phyloP scores from a whole-genome alignment of 1,140 invertebrate species.

The Scylla paramamosain region DNA sequence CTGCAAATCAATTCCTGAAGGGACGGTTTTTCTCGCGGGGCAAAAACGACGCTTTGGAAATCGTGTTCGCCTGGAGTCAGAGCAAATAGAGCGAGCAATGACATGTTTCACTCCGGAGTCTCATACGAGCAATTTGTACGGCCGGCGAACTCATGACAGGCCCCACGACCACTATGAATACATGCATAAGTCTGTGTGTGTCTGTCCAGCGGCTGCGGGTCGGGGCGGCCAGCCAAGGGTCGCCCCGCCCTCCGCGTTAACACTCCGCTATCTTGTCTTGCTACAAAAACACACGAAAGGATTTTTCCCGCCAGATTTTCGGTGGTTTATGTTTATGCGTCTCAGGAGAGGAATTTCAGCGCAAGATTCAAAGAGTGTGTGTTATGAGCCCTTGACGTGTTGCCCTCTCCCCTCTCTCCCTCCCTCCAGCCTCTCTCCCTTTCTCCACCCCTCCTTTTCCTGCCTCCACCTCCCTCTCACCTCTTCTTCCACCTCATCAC shows the following conservation, averaged over 20 bases:
- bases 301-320: not conserved
- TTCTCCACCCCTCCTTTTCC: not conserved
- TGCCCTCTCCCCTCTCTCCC: not conserved
- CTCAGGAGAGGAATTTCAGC: not conserved
- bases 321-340: not conserved
- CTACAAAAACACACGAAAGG: slow-evolving; percentile 2
- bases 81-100: not conserved
- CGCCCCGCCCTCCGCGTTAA: not conserved
- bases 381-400: not conserved
- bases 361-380: not conserved
- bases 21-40: not conserved
- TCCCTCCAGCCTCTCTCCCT: no score
- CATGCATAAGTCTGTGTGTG: not conserved
- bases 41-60: not conserved
- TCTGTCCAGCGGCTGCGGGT: not conserved
- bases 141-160: not conserved
- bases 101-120: not conserved
- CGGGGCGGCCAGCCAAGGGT: not conserved
- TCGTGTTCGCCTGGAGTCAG: not conserved
- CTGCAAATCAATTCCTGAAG: not conserved
- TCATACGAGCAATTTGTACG: not conserved
- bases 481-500: no score
- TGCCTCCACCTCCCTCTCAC: not conserved
- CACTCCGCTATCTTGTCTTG: not conserved
- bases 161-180: not conserved